Base-by-base conservation (phyloP, 1,140 invertebrate species). In the Eumeta japonica region DNA sequence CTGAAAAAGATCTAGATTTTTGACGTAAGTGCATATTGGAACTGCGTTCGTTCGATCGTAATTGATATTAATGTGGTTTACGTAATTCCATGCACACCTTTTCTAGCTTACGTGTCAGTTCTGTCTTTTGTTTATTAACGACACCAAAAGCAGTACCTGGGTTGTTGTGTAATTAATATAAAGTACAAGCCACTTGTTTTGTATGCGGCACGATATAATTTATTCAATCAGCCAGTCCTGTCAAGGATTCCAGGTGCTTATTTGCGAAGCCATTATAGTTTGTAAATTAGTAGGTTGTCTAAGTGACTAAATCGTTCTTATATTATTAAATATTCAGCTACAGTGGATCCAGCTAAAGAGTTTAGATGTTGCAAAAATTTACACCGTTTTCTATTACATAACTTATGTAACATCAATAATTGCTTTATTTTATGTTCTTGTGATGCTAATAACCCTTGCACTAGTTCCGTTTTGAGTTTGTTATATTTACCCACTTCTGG, bases 301-400 rank as follows among this genome's bases (percentile, higher is more conserved):
- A 35, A 43, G 63, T 28, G 52, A 52, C 51, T 59, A 63, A 45
- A 63, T 39, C 1, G 45, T 18, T 12, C 37, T 17, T 1, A 47
- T n/a, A 13, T n/a, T n/a, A n/a, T n/a, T n/a, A 47, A 47, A 0
- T 49, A 53, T 42, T 50, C 35, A 4, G 49, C 32, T 5, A 48
- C 42, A n/a, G 12, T 27, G 9, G 35, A 37, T 2, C 44, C 43
- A 1, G 46, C 48, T 2, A 60, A n/a, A n/a, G 7, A 7, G 7
- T 24, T n/a, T 7, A 7, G n/a, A 7, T n/a, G 20, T 7, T n/a
- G n/a, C n/a, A n/a, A n/a, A n/a, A n/a, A n/a, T n/a, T n/a, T n/a
- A n/a, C n/a, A n/a, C n/a, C n/a, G n/a, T n/a, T n/a, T n/a, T n/a
- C n/a, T n/a, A n/a, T n/a, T n/a, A n/a, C n/a, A n/a, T n/a, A n/a